Conservation (phyloP, 2,797 vertebrate species). For the Natrix natrix region DNA sequence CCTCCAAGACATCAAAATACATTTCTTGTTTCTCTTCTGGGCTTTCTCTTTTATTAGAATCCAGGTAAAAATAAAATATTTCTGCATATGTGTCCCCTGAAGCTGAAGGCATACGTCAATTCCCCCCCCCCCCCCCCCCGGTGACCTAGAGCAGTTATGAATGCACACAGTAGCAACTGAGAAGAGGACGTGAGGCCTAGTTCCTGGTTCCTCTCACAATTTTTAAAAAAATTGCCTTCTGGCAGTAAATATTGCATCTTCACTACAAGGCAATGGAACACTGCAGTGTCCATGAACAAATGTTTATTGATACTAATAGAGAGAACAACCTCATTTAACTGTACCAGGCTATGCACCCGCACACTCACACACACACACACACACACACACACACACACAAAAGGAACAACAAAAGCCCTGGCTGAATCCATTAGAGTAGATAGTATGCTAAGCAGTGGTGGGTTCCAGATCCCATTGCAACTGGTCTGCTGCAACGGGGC, state of each 20-base stretch:
- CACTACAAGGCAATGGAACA: not conserved
- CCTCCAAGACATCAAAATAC: not conserved
- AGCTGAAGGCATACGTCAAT: not conserved
- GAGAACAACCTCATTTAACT: not conserved
- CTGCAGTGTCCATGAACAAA: not conserved
- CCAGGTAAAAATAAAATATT: not conserved
- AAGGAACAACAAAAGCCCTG: not conserved
- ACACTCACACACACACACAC: too few species aligned
- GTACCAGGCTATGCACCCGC: not conserved
- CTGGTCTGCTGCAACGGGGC: too few species aligned
- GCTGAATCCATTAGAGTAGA: not conserved
- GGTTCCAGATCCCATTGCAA: too few species aligned
- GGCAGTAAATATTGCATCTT: not conserved
- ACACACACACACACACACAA: too few species aligned
- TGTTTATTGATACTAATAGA: not conserved
- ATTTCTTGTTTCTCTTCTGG: not conserved
- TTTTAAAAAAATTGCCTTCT: not conserved
- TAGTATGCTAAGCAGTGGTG: not conserved
- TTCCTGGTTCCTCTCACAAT: not conserved
- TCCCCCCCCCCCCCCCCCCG: not conserved
- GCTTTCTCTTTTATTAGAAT: not conserved
- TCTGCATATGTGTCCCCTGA: not conserved
- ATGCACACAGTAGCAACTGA: not conserved
- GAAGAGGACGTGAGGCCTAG: not conserved
- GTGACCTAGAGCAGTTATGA: not conserved